Evolutionary conservation across 2,888 invertebrate genomes (phyloP), one percentile per base, ranked within the genome.

Genomic region (Trileptium ribeirensis): DNA sequence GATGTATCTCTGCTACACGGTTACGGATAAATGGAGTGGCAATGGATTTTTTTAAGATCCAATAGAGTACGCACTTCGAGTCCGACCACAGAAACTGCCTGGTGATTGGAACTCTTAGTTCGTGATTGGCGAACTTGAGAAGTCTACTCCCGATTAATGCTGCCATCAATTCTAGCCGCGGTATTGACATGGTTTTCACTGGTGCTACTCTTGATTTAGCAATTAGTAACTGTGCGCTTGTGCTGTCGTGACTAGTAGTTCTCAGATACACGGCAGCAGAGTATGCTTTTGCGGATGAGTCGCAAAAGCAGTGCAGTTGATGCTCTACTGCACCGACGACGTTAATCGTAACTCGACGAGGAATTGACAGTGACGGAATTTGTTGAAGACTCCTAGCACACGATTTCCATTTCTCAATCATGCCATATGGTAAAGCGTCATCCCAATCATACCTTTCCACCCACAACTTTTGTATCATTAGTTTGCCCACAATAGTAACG

Each of bases 121-220:
- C 19, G 8, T 70, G 31, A 29, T 8, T 19, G 8, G n/a, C 70
- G n/a, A 70, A 70, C 70, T 70, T 8, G 70, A 70, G 15, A 8
- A 29, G 36, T 19, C 70, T 8, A 29, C 8, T 36, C 3, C 70
- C 70, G 36, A 70, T 70, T 15, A 70, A 31, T 15, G n/a, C 19
- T 8, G 36, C 70, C 70, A 70, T 70, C 8, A 70, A n/a, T 70
- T 70, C 70, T 78, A 39, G 86, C 31, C 70, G 70, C 3, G 70
- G 70, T 70, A 70, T 29, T 70, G 70, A 70, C 36, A 70, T 15
- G 15, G 8, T 15, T 70, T 70, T 70, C n/a, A 70, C 36, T 8
- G 70, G 70, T 8, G 70, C 70, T 8, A 70, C 31, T 15, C 70
- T 8, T 15, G 33, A 33, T 70, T 70, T 70, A 31, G 70, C 70